Base-by-base conservation (phyloP, 2,888 invertebrate genomes). In the Nemoura dubitans region DNA sequence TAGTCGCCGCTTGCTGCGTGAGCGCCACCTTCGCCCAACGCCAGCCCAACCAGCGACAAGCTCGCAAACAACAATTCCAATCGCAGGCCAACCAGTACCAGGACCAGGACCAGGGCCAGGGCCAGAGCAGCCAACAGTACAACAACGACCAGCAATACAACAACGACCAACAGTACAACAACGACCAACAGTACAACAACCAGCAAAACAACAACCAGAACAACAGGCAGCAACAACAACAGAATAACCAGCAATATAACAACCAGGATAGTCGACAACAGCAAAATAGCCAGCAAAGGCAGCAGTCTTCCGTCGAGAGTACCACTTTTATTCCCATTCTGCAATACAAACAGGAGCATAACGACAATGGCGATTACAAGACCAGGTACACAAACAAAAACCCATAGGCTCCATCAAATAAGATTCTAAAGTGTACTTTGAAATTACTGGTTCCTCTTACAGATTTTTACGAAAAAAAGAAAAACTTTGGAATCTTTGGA, bases 331-430 rank as follows among this genome's bases (percentile, higher is more conserved):
- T 97, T 89, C 97, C 97, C 26, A 97, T 97, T 90, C 94, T 97
- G 88, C 93, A 94, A 89, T 96, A 96, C 91, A 96, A 96, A 90
- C 96, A 97, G 90, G 96, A 96, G 90, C 96, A 97, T 90, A 96
- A 95, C 88, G 95, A 94, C 88, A 96, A 96, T 92, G 97, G 97
- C 90, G 96, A 96, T 90, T 97, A 97, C 91, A 96, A 96, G 92
- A 95, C 43, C 83, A 36, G 29, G 28, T 29, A 81, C 5, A 10
- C 36, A 36, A 36, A 3, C 36, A 36, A 36, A 36, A 36, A 36
- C 36, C 36, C n/a, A n/a, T n/a, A n/a, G n/a, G n/a, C n/a, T n/a
- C n/a, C n/a, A n/a, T n/a, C n/a, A n/a, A n/a, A n/a, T n/a, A n/a
- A n/a, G n/a, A n/a, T n/a, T n/a, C n/a, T n/a, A n/a, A n/a, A n/a